phyloP scores from a whole-genome alignment of 1,140 invertebrate species.

The Watersipora subatra region DNA sequence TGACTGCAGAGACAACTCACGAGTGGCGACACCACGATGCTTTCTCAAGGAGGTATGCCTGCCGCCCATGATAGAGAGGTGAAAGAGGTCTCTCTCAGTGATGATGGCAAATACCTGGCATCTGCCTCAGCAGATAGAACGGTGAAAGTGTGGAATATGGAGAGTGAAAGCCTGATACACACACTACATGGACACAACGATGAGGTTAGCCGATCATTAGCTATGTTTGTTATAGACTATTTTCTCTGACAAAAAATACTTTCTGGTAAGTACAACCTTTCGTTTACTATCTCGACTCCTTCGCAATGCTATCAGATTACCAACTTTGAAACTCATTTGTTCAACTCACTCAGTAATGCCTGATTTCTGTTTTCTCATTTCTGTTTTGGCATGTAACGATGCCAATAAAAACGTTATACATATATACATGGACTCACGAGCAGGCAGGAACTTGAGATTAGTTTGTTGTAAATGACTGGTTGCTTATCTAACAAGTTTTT shows the following conservation, averaged over 20 bases:
- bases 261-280: no score
- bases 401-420: no score
- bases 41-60: slow-evolving; percentile 1
- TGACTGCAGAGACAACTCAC: background rate
- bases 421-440: no score
- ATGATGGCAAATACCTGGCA: slow-evolving; percentile 31
- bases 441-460: no score
- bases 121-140: slow-evolving; percentile 35
- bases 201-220: slow-evolving; percentile 22
- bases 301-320: no score
- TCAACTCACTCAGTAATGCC: no score
- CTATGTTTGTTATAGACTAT: background rate
- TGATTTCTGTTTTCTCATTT: no score
- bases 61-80: slow-evolving; percentile 30
- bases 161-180: slow-evolving; percentile 25
- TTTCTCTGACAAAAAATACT: no score
- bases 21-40: slow-evolving; percentile 1
- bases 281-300: background rate
- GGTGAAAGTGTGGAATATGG: slow-evolving; percentile 35
- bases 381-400: background rate
- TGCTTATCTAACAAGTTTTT: no score
- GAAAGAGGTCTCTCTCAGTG: slow-evolving; percentile 28
- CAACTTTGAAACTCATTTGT: no score
- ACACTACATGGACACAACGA: slow-evolving; percentile 33
- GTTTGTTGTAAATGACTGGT: no score